phyloP scores from a whole-genome alignment of 1,140 invertebrate genomes.

The Calycopis cecrops region DNA sequence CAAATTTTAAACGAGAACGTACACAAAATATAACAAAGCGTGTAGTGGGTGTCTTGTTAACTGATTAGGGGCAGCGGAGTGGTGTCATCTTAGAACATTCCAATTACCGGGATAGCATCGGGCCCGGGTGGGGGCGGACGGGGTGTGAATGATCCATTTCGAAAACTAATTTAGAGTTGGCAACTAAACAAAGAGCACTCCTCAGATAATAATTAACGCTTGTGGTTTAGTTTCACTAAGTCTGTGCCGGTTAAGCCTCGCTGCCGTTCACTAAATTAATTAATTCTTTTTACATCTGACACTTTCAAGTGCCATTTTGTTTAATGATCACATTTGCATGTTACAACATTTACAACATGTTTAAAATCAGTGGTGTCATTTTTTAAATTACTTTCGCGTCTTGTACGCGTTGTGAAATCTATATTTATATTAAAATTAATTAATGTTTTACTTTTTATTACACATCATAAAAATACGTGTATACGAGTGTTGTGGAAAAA shows the following conservation, averaged over 20 bases:
- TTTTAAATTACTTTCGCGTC: too few species aligned
- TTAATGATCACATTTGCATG: too few species aligned
- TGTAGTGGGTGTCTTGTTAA: slow-evolving; percentile 67
- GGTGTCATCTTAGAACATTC: slow-evolving; percentile 73
- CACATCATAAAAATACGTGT: too few species aligned
- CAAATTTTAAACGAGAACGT: slow-evolving; percentile 6
- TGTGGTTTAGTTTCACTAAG: slow-evolving; percentile 72
- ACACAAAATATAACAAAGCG: slow-evolving; percentile 48
- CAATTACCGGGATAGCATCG: slow-evolving; percentile 59
- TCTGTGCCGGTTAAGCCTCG: slow-evolving; percentile 61
- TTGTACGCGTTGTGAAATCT: too few species aligned
- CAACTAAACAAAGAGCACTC: slow-evolving; percentile 74
- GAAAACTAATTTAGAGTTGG: slow-evolving; percentile 75
- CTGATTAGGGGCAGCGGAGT: slow-evolving; percentile 67
- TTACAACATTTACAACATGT: too few species aligned
- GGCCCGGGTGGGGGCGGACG: slow-evolving; percentile 33
- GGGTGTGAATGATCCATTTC: slow-evolving; percentile 74
- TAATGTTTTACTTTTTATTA: too few species aligned
- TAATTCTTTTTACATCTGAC: slow-evolving; percentile 50
- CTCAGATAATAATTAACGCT: slow-evolving; percentile 75
- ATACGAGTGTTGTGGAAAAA: too few species aligned
- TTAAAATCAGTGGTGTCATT: too few species aligned
- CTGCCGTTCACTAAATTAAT: slow-evolving; percentile 60
- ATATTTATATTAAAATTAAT: too few species aligned
- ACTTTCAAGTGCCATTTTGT: not conserved